These are phyloP conservation scores for Akabosia matsudoensis DNA, from an alignment of 1,140 invertebrate species.

Conservation along the genomic window DNA sequence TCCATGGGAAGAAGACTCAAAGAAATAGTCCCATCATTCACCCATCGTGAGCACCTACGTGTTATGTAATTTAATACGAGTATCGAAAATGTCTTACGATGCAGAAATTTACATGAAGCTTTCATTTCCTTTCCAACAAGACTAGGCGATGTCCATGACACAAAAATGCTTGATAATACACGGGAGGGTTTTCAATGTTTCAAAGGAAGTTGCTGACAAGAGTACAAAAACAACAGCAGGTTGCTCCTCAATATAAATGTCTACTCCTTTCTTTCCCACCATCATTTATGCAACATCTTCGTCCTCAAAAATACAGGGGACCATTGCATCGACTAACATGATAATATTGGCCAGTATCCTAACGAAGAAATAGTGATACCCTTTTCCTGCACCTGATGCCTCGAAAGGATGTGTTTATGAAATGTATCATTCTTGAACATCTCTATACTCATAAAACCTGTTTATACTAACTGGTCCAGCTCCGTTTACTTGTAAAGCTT, in stretches of 20 bases:
- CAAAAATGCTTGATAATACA: background rate
- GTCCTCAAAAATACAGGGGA: background rate
- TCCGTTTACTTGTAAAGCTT: too few species aligned
- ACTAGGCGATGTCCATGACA: slow-evolving; percentile 10
- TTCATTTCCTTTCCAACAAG: background rate
- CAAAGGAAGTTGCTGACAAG: background rate
- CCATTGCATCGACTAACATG: too few species aligned
- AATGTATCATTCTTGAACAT: too few species aligned
- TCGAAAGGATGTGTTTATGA: background rate
- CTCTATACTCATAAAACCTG: too few species aligned
- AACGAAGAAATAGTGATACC: background rate
- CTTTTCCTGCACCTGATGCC: background rate
- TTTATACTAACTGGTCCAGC: too few species aligned
- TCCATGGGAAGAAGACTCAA: too few species aligned
- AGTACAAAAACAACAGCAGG: background rate
- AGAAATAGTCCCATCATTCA: too few species aligned
- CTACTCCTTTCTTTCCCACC: background rate
- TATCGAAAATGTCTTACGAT: too few species aligned
- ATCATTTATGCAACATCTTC: background rate
- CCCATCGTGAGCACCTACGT: too few species aligned
- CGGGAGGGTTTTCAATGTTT: background rate
- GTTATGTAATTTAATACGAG: background rate
- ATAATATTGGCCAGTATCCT: background rate
- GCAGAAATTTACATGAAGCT: too few species aligned
- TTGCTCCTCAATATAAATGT: background rate